A percentile compares a stretch with the other conserved stretches of the same genome.
Conservation (phyloP, 2,797 vertebrate species). For the Capromys pilorides region DNA sequence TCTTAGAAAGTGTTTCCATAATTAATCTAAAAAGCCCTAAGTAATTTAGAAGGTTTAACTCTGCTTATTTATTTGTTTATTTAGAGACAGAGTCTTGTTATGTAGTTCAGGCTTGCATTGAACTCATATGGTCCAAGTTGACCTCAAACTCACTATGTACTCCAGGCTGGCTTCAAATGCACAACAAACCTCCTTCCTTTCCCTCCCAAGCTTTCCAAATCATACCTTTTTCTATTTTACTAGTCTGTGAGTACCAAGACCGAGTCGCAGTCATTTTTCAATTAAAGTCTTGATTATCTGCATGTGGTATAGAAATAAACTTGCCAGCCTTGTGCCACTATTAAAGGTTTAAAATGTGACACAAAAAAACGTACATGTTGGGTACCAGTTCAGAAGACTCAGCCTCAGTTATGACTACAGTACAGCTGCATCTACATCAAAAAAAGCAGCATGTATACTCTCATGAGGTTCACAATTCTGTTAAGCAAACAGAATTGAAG, state of each 20-base stretch:
- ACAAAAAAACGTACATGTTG: neutral
- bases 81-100: neutral
- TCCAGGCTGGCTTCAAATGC: neutral
- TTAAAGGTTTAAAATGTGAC: neutral
- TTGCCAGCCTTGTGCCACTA: neutral
- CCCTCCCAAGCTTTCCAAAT: neutral
- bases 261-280: neutral
- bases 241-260: neutral
- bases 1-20: neutral
- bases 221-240: neutral
- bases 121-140: neutral
- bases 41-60: neutral
- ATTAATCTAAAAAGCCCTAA: neutral
- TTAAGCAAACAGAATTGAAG: neutral
- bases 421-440: neutral
- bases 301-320: neutral
- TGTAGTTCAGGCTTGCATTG: neutral
- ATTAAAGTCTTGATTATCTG: neutral
- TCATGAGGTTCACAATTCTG: neutral
- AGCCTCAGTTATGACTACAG: neutral
- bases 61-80: neutral
- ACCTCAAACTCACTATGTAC: neutral
- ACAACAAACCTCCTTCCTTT: neutral
- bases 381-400: neutral
- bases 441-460: fast-evolving